A percentile compares a stretch with the other conserved stretches of the same genome.
Conservation (phyloP, 2,888 invertebrate genomes). For the Dryadula phaetusa region DNA sequence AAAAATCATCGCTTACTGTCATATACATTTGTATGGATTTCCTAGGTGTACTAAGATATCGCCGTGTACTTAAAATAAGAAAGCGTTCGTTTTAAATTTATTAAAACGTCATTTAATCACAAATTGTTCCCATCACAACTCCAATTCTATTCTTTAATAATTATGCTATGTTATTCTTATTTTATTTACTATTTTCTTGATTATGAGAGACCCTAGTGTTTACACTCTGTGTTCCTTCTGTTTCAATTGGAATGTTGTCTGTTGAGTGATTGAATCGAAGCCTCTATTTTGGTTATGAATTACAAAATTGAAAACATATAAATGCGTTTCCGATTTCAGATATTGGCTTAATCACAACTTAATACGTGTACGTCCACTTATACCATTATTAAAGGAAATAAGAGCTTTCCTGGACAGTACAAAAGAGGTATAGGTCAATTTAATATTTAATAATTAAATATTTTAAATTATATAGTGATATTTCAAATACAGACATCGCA, state of each 20-base stretch:
- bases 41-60: constrained; percentile 1
- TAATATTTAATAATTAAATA: background rate
- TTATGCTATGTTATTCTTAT: background rate
- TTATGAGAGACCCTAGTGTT: too few relatives aligned
- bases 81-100: background rate
- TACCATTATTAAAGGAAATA: constrained; percentile 87
- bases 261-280: too few relatives aligned
- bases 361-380: constrained; percentile 87
- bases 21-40: background rate
- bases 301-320: background rate
- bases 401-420: constrained; percentile 87
- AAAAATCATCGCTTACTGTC: background rate
- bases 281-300: too few relatives aligned
- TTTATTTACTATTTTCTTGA: too few relatives aligned
- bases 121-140: background rate
- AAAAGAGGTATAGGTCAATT: constrained; percentile 81
- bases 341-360: constrained; percentile 91
- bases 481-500: too few relatives aligned
- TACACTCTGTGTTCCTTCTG: too few relatives aligned
- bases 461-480: too few relatives aligned
- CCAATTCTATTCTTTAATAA: background rate
- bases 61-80: background rate
- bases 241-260: too few relatives aligned
- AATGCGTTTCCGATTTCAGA: constrained; percentile 58
- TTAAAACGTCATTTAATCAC: background rate